Evolutionary conservation across 2,888 invertebrate genomes (phyloP), one percentile per base, ranked within the genome.

Genomic region (Caenorhabditis sp.): DNA sequence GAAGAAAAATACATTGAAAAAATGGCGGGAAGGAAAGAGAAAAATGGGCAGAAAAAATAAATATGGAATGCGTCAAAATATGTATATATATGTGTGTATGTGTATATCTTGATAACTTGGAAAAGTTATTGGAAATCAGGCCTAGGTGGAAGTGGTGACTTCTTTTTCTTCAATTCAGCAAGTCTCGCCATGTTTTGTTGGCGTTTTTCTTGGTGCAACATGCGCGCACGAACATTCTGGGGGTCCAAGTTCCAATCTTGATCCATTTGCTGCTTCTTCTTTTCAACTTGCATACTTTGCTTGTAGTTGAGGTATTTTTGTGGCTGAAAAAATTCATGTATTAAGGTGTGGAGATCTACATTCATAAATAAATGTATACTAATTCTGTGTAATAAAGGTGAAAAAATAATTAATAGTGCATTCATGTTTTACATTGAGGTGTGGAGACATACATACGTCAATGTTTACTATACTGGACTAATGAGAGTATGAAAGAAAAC

Each of bases 281-380:
- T 23, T 20, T 54, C 25, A 14, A 20, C 54, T 54, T 54, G 25
- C 25, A 54, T 54, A 12, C 8, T 54, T 54, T 54, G 54, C 21
- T 54, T 54, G 54, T 54, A 54, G 21, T 54, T 54, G 25, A 54
- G 7, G 14, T 54, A 54, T 17, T 54, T 7, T 26, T 54, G 54
- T 7, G 54, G 54, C 54, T 54, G 54, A 8, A 54, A 53, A 36
- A n/a, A n/a, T n/a, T n/a, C n/a, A n/a, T n/a, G n/a, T n/a, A n/a
- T n/a, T n/a, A n/a, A n/a, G n/a, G n/a, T n/a, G n/a, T n/a, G n/a
- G n/a, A n/a, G n/a, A n/a, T n/a, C n/a, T n/a, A n/a, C n/a, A n/a
- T n/a, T n/a, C n/a, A n/a, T n/a, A n/a, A n/a, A n/a, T n/a, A n/a
- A n/a, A n/a, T n/a, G n/a, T n/a, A n/a, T n/a, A n/a, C n/a, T n/a